phyloP scores from a whole-genome alignment of 2,113 vertebrate genomes.

The Festucalex cinctus region DNA sequence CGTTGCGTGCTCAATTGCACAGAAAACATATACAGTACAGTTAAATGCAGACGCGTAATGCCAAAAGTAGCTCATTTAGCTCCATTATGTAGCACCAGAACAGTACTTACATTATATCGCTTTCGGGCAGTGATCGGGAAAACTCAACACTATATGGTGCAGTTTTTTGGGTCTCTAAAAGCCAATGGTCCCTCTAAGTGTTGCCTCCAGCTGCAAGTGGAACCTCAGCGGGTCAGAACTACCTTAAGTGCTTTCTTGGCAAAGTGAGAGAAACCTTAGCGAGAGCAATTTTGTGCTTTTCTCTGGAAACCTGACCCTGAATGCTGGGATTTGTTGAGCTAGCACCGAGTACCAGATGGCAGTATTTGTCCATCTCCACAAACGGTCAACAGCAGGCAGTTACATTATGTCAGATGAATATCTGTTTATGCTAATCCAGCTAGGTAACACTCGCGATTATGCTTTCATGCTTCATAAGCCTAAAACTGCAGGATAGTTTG shows the following conservation, averaged over 20 bases:
- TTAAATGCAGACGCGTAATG: slow-evolving; percentile 39
- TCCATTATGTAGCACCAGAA: slow-evolving; percentile 8
- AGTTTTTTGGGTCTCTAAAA: slow-evolving; percentile 11
- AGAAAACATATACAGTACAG: slow-evolving; percentile 35
- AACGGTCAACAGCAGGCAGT: background rate
- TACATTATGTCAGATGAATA: too few species aligned
- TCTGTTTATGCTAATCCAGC: too few species aligned
- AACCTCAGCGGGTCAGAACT: slow-evolving; percentile 15
- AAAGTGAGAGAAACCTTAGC: slow-evolving; percentile 17
- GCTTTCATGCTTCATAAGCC: background rate
- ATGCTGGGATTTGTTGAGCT: background rate
- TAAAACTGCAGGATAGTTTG: too few species aligned
- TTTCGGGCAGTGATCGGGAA: background rate
- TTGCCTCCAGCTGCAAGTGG: background rate
- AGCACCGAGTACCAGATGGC: background rate
- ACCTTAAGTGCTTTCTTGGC: slow-evolving; percentile 42
- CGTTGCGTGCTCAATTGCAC: slow-evolving; percentile 19
- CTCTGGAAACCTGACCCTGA: slow-evolving; percentile 12
- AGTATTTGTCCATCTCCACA: background rate
- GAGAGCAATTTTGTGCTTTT: slow-evolving; percentile 19
- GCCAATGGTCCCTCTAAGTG: slow-evolving; percentile 4
- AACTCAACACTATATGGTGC: slow-evolving; percentile 4
- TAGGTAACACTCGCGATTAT: background rate
- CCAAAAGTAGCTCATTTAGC: slow-evolving; percentile 14
- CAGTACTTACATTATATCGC: background rate